These are phyloP conservation scores for Typhlomys cinereus DNA, from an alignment of 2,113 vertebrate species.

Conservation along the genomic window DNA sequence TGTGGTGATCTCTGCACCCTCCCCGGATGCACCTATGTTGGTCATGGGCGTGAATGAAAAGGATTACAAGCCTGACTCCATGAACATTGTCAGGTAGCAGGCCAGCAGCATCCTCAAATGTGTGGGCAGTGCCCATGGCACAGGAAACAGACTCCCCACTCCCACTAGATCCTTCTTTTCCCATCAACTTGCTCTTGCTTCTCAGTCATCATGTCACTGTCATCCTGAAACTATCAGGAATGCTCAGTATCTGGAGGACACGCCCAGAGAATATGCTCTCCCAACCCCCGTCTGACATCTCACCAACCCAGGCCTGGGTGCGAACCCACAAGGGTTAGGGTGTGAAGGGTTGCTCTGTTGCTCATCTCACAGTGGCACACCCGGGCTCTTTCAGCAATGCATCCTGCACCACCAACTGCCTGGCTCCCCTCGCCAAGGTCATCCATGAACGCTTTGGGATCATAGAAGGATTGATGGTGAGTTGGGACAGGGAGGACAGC, in stretches of 20 bases:
- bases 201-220: neutral
- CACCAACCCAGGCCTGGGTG: neutral
- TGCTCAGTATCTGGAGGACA: neutral
- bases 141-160: neutral
- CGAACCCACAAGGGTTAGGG: neutral
- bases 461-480: conserved; percentile 93
- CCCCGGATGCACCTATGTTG: conserved; percentile 92
- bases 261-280: neutral
- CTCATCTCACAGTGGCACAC: neutral
- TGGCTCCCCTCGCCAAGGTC: conserved; percentile 93
- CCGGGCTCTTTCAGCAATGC: conserved; percentile 87
- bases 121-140: neutral
- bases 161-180: neutral
- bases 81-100: conserved; percentile 91
- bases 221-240: neutral
- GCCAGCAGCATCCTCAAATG: neutral
- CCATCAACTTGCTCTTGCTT: neutral
- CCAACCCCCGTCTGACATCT: neutral
- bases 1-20: conserved; percentile 91
- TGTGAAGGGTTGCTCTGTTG: neutral
- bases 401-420: conserved; percentile 95
- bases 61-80: conserved; percentile 88
- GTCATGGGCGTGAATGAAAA: conserved; percentile 95
- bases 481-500: neutral
- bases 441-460: conserved; percentile 92